Conservation (phyloP, 2,113 vertebrate genomes). For the Perca schrenkii region DNA sequence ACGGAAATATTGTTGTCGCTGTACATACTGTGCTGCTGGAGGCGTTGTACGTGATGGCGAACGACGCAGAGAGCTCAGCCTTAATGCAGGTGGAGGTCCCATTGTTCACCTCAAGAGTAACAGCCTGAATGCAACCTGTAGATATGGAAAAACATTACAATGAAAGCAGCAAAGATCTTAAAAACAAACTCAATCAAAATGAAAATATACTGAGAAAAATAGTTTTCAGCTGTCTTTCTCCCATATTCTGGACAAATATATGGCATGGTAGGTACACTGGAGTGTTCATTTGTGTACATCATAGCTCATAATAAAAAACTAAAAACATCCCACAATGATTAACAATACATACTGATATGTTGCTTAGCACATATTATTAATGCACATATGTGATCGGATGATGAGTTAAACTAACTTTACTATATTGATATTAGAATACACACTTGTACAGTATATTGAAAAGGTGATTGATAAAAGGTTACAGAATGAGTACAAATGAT, state of each 20-base stretch:
- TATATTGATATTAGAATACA: neutral
- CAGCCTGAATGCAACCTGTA: slow-evolving; percentile 75
- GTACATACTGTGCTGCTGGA: slow-evolving; percentile 68
- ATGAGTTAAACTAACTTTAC: neutral
- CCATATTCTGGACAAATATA: neutral
- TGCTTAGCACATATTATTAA: neutral
- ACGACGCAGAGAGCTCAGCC: slow-evolving; percentile 86
- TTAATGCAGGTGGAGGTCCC: slow-evolving; percentile 87
- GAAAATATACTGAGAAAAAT: neutral
- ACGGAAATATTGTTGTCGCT: neutral
- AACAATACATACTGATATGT: neutral
- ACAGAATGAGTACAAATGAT: neutral
- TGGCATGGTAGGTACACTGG: neutral
- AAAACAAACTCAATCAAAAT: neutral
- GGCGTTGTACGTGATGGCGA: slow-evolving; percentile 85
- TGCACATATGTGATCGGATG: neutral
- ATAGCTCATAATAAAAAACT: neutral
- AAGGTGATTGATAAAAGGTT: neutral
- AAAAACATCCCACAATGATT: neutral
- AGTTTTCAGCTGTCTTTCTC: neutral
- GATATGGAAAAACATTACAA: neutral
- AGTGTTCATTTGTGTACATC: neutral
- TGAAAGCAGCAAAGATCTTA: neutral
- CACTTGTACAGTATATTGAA: neutral
- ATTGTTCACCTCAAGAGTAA: slow-evolving; percentile 87